Evolutionary conservation across 2,113 vertebrate genomes (phyloP).

Genomic region (Semicossyphus pulcher): DNA sequence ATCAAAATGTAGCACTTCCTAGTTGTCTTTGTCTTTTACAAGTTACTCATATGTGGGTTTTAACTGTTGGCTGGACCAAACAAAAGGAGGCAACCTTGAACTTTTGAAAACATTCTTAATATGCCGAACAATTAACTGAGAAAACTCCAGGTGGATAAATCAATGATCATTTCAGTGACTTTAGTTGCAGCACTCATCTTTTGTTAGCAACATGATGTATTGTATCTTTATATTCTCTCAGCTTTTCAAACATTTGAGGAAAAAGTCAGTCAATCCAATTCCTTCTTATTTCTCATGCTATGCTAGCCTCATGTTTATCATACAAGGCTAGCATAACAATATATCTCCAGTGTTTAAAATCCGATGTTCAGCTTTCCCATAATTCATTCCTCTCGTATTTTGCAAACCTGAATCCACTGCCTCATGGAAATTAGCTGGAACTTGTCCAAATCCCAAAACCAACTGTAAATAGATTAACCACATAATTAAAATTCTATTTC

Average conservation of each 20-base stretch:
- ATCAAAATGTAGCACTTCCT: too few relatives aligned
- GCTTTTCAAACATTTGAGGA: not conserved
- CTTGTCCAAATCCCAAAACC: constrained; percentile 34
- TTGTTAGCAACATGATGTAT: too few relatives aligned
- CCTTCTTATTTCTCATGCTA: not conserved
- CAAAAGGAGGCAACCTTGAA: not conserved
- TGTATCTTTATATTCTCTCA: too few relatives aligned
- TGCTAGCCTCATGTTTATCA: not conserved
- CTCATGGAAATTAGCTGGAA: constrained; percentile 60
- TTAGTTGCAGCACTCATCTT: too few relatives aligned
- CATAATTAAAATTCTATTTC: constrained; percentile 70
- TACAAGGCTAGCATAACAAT: not conserved
- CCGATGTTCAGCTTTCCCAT: constrained; percentile 29
- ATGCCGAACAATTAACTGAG: too few relatives aligned
- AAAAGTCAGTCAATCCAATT: not conserved
- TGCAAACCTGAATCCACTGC: constrained; percentile 42
- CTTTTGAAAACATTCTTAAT: too few relatives aligned
- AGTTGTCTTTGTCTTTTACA: too few relatives aligned
- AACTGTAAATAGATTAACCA: constrained; percentile 62
- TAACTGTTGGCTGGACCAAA: not conserved
- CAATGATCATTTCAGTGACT: too few relatives aligned
- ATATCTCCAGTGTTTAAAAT: constrained; percentile 26
- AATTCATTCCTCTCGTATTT: constrained; percentile 28
- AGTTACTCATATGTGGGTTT: not conserved
- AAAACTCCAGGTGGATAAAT: too few relatives aligned